Evolutionary conservation across 2,797 vertebrate genomes (phyloP), one percentile per base, ranked within the genome.

Genomic region (Paramormyrops hopkinsi): DNA sequence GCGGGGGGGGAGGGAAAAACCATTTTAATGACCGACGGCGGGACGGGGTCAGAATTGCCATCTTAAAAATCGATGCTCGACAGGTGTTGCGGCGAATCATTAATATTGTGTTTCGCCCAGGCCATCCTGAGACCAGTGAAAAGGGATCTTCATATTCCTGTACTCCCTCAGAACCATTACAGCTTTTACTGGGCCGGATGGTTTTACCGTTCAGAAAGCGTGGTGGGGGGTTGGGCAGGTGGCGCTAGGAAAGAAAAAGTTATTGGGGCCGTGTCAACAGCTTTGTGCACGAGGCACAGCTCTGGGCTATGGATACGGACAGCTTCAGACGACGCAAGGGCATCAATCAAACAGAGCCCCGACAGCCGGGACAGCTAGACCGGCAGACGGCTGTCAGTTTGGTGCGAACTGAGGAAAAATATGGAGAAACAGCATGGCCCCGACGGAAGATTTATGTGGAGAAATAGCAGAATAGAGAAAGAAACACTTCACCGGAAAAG

Each of bases 41-140:
- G 51, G 85, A 33, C 4, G 0, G 25, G 46, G 87, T 44, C 25
- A n/a, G 48, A 4, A 51, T 88, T 76, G 51, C 29, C 65, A 33
- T 50, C 87, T 76, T 88, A 76, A 48, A 88, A 88, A 88, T 76
- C 87, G 17, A 73, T 76, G 46, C 44, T 22, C 25, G 19, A 76
- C 44, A 76, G 87, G 62, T 51, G 59, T 76, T 50, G 48, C 1
- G n/a, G 59, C 11, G 48, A 50, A 51, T 12, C 62, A 56, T 53
- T 88, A 76, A 88, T 37, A 53, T 33, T 33, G 6, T 14, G 29
- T 17, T 46, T 19, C 2, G n/a, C 19, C 19, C 19, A 4, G 54
- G 44, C 41, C 19, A 25, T 76, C 65, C 88, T 22, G 62, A 33
- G 50, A 22, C 29, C 44, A 22, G 65, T 53, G 46, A 76, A 54